Base-by-base conservation (phyloP, 2,888 invertebrate genomes). In the Drosophila colorata region DNA sequence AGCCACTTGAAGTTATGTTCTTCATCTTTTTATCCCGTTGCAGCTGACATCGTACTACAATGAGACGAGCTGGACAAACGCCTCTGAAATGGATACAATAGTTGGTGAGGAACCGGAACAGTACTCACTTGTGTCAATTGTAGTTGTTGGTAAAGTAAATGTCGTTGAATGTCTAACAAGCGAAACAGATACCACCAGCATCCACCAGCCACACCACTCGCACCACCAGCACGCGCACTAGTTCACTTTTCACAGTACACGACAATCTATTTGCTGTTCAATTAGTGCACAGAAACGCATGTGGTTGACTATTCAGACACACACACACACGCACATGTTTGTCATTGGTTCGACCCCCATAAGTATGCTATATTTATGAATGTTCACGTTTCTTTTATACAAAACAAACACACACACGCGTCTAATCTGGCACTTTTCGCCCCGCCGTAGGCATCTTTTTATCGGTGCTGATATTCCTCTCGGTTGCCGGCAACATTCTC, bases 401-500 rank as follows among this genome's bases (percentile, higher is more conserved):
- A 28, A 46, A 48, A 61, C 44, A 44, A 20, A 57, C 51, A 43
- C 11, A 43, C 37, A 64, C 59, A 44, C 37, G 49, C 33, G 47
- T 68, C 60, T 69, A 77, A 82, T 81, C 69, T 47, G 49, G 44
- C 31, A 41, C 59, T 69, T 23, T 69, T 58, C 64, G 51, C 61
- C 56, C 60, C 63, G 72, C 88, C 92, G 65, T 93, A 95, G 98
- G 98, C 89, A 94, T 96, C 90, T 96, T 98, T 93, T 95, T 98
- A 78, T 96, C 97, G 64, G 93, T 97, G 89, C 95, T 98, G 90
- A 98, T 98, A 93, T 97, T 98, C 93, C 94, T 98, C 87, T 98
- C 98, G 75, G 96, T 98, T 65, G 97, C 97, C 44, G 99, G 99
- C 64, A 99, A 99, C 93, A 95, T 99, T 65, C 94, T 99, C 84